Percentiles rank a stretch among this genome's conserved stretches.
Conservation (phyloP, 2,888 invertebrate genomes). For the Mechanitis mazaeus region DNA sequence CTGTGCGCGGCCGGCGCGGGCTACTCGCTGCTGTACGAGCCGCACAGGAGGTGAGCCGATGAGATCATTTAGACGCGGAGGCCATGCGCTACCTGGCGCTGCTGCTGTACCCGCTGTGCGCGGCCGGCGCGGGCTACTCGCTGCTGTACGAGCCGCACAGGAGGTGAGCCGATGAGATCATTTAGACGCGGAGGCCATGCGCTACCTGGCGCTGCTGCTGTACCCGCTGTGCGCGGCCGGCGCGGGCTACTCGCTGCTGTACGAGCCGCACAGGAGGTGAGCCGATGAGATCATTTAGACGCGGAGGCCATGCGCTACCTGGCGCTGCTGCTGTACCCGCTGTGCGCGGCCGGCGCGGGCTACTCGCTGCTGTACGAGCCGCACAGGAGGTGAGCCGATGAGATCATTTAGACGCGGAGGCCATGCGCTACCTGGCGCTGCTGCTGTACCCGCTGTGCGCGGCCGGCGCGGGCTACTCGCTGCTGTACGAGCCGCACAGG, state of each 20-base stretch:
- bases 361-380: constrained; percentile 96
- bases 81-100: constrained; percentile 95
- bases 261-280: constrained; percentile 95
- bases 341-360: constrained; percentile 89
- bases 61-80: constrained; percentile 80
- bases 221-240: constrained; percentile 92
- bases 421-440: too few species aligned
- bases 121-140: constrained; percentile 93
- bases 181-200: constrained; percentile 92
- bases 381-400: constrained; percentile 85
- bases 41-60: constrained; percentile 88
- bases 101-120: constrained; percentile 91
- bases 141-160: constrained; percentile 95
- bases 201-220: constrained; percentile 90
- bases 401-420: background rate
- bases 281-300: constrained; percentile 64
- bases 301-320: constrained; percentile 95
- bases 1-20: constrained; percentile 90
- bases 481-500: too few species aligned
- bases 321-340: constrained; percentile 91
- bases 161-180: constrained; percentile 74
- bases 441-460: too few species aligned
- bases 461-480: too few species aligned
- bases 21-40: constrained; percentile 94
- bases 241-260: constrained; percentile 93